Conservation (phyloP, 2,888 invertebrate species). For the Xylota segnis region DNA sequence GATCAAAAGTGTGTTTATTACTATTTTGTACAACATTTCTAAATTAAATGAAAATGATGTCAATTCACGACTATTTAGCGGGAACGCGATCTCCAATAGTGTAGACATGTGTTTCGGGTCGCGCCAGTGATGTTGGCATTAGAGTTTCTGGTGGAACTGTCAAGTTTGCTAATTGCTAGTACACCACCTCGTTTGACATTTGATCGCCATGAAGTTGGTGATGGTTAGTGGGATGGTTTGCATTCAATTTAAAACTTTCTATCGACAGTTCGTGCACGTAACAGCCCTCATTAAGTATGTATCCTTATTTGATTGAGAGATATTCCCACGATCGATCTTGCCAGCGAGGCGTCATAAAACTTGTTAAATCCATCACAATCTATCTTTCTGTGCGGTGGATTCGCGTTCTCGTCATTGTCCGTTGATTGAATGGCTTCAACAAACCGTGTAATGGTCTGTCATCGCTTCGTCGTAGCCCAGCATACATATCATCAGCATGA, state of each 20-base stretch:
- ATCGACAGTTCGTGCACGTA: conserved; percentile 7
- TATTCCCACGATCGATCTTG: conserved; percentile 57
- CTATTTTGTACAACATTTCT: conserved; percentile 55
- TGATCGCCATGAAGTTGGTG: conserved; percentile 9
- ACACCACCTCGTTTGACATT: conserved; percentile 27
- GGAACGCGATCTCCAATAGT: conserved; percentile 27
- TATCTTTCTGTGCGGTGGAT: conserved; percentile 16
- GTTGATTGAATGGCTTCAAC: conserved; percentile 64
- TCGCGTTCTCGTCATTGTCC: conserved; percentile 52
- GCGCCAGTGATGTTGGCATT: conserved; percentile 10
- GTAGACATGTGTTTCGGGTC: conserved; percentile 36
- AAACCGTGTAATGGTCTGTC: conserved; percentile 69
- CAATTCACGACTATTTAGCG: conserved; percentile 51
- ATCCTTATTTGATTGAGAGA: conserved; percentile 41
- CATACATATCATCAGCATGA: conserved; percentile 50
- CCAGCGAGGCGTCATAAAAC: conserved; percentile 45
- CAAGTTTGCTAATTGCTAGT: conserved; percentile 34
- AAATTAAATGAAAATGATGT: conserved; percentile 58
- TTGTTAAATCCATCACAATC: conserved; percentile 53
- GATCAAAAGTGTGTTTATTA: conserved; percentile 60
- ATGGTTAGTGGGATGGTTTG: too few relatives aligned
- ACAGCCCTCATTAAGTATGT: neutral
- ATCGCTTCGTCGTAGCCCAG: conserved; percentile 40
- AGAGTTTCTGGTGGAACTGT: too few relatives aligned
- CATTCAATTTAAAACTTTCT: conserved; percentile 20